These are phyloP conservation scores for Pyrocephalus nanus DNA, from an alignment of 2,797 vertebrate species.

Conservation along the genomic window DNA sequence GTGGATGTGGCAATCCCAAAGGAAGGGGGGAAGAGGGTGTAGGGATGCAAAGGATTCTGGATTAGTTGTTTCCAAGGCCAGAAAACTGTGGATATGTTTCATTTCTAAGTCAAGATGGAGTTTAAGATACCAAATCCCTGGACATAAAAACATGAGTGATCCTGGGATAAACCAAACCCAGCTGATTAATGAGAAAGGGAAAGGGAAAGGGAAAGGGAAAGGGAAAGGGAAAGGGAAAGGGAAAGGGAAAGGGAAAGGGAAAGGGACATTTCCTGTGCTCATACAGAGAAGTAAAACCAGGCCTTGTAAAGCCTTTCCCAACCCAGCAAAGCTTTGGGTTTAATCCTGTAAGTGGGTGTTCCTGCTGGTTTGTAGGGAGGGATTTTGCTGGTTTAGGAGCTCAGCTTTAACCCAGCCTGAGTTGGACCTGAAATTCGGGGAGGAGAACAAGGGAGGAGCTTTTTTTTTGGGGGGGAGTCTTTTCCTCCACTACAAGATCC, in stretches of 20 bases:
- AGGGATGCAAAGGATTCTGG: not conserved
- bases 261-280: not conserved
- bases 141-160: not conserved
- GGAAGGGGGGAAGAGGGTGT: not conserved
- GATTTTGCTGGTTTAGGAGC: not conserved
- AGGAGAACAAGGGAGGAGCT: not conserved
- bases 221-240: too few relatives aligned
- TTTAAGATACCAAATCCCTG: not conserved
- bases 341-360: not conserved
- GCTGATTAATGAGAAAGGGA: not conserved
- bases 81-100: not conserved
- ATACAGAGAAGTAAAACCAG: not conserved
- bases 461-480: not conserved
- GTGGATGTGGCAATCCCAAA: not conserved
- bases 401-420: not conserved
- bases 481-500: not conserved
- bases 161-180: not conserved
- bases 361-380: not conserved
- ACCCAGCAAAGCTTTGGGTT: not conserved
- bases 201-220: rapidly evolving
- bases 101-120: not conserved
- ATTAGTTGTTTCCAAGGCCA: too few relatives aligned
- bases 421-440: not conserved
- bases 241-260: too few relatives aligned
- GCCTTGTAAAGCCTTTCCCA: not conserved